A percentile compares a stretch with the other conserved stretches of the same genome.
These are phyloP conservation scores for Trimorus sp. DNA, from an alignment of 2,888 invertebrate genomes.

Conservation along the genomic window DNA sequence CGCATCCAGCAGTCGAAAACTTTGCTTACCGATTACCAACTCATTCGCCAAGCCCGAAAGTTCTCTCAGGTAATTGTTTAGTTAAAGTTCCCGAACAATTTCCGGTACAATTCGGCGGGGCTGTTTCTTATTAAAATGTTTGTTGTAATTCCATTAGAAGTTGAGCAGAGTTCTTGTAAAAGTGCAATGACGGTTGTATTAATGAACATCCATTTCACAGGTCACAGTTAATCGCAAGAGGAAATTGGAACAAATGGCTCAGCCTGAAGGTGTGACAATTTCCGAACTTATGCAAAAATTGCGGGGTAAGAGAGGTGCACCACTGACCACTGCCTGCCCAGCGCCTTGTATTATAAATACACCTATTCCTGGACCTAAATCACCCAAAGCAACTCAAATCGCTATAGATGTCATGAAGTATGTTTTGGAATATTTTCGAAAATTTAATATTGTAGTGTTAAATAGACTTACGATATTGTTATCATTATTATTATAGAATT, in stretches of 20 bases:
- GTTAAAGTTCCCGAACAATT: no score
- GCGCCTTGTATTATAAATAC: conserved; percentile 78
- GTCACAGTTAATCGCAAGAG: conserved; percentile 92
- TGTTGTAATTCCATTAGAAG: not conserved
- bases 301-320: conserved; percentile 77
- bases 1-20: conserved; percentile 88
- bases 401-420: conserved; percentile 78
- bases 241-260: conserved; percentile 92
- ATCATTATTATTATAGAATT: no score
- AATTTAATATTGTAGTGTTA: no score
- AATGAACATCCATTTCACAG: conserved; percentile 76
- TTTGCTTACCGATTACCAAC: conserved; percentile 88
- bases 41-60: conserved; percentile 89
- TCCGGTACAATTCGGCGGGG: no score
- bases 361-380: conserved; percentile 78
- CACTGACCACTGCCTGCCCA: conserved; percentile 74
- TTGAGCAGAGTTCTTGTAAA: not conserved
- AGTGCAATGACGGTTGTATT: no score
- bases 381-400: conserved; percentile 65
- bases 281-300: conserved; percentile 84
- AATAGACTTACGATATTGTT: no score
- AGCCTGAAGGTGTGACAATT: conserved; percentile 90
- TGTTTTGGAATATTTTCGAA: no score
- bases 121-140: no score
- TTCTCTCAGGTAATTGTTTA: conserved; percentile 86